phyloP scores from a whole-genome alignment of 1,140 invertebrate species.

The Oscheius sp. region DNA sequence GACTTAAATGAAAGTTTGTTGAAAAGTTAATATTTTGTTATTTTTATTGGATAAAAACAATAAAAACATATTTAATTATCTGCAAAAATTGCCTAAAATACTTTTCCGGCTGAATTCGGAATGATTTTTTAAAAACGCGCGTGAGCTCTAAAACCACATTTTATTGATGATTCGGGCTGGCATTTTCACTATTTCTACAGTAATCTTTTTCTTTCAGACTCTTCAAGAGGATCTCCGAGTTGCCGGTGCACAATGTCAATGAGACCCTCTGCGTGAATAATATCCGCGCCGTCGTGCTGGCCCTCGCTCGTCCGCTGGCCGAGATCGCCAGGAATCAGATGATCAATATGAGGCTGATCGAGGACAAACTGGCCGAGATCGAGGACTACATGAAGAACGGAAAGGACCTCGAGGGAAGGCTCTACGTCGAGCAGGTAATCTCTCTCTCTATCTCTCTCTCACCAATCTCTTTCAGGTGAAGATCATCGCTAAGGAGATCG shows the following conservation, averaged over 20 bases:
- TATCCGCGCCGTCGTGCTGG: slow-evolving; percentile 15
- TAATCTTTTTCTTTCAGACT: slow-evolving; percentile 35
- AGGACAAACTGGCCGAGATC: slow-evolving; percentile 12
- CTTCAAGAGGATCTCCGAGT: slow-evolving; percentile 28
- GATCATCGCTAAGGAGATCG: neutral
- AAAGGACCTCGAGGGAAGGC: neutral
- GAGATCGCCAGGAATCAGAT: slow-evolving; percentile 41
- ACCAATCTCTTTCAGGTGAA: no score
- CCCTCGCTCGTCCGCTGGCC: slow-evolving; percentile 36
- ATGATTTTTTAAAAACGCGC: no score
- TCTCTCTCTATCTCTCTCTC: no score
- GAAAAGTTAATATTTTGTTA: no score
- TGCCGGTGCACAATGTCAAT: neutral
- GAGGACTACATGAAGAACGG: slow-evolving; percentile 2
- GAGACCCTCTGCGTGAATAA: slow-evolving; percentile 10
- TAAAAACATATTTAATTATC: no score
- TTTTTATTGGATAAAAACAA: no score
- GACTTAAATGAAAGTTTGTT: no score
- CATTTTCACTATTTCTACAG: no score
- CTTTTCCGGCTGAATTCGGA: no score
- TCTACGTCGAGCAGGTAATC: slow-evolving; percentile 16
- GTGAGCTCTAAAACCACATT: no score
- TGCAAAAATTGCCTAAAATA: no score
- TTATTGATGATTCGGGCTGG: no score
- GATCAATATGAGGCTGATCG: slow-evolving; percentile 34